Base-by-base conservation (phyloP, 2,113 vertebrate species). In the Sinocyclocheilus anshuiensis region DNA sequence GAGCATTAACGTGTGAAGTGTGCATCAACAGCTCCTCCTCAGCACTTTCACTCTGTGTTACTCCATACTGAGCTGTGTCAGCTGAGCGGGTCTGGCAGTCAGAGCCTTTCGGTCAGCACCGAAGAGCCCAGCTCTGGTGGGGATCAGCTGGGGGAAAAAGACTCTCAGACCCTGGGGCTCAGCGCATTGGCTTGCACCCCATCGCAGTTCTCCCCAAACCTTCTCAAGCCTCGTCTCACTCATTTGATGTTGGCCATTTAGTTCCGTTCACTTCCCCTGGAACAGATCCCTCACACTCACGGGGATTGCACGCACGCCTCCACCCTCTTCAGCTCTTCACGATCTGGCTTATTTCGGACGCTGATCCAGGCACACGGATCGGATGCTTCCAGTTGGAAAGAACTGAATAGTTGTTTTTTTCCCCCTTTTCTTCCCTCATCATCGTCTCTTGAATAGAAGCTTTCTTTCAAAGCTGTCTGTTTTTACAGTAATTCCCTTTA, bases 341-440 rank as follows among this genome's bases (percentile, higher is more conserved):
- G 65, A 93, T 92, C 91, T 92, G 92, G 91, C 90, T 94, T 93
- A 92, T 90, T 93, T 91, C 91, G 89, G 91, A 93, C 88, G 89
- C 92, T 85, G 89, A 93, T 94, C 94, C 92, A 90, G 89, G 90
- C 89, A 91, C 89, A 89, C 71, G 92, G 92, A 93, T 95, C 92
- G 88, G 92, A 92, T 94, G 91, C 93, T 94, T 94, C 92, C 91
- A 90, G 90, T 90, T 90, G 91, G 91, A 93, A 92, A 78, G 26
- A 78, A 80, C 50, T 36, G 20, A 57, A 61, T n/a, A 61, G 53
- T 29, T 92, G 91, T 91, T 91, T 90, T 74, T 18, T 13, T 4
- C 20, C 53, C 57, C 20, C 20, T 7, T 75, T 50, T 63, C 16
- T 71, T 26, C 7, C 42, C 50, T 81, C 65, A 59, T 72, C 39